Evolutionary conservation across 2,888 invertebrate species (phyloP).

Genomic region (Stegana nigrithorax): DNA sequence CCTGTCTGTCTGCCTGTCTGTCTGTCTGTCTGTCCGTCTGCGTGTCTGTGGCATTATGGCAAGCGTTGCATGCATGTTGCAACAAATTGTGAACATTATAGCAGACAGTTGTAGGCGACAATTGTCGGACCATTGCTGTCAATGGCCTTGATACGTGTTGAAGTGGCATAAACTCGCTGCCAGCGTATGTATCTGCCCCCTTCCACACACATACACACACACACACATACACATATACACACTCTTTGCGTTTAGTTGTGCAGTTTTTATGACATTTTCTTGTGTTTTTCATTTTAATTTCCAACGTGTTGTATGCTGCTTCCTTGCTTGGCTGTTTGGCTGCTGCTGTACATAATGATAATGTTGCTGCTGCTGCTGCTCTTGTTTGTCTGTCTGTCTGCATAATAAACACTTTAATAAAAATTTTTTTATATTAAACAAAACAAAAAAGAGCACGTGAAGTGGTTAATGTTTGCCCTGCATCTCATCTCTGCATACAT

Average conservation of each 20-base stretch:
- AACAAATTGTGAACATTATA: constrained; percentile 34
- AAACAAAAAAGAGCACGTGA: not conserved
- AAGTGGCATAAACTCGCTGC: too few species aligned
- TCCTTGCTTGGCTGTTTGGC: not conserved
- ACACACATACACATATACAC: not conserved
- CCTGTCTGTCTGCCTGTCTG: too few species aligned
- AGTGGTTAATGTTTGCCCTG: too few species aligned
- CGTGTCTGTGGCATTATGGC: constrained; percentile 34
- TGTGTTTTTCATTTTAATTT: not conserved
- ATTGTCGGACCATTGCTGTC: not conserved
- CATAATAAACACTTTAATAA: constrained; percentile 21
- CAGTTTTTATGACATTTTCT: not conserved
- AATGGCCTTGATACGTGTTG: not conserved
- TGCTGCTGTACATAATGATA: not conserved
- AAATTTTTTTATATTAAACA: constrained; percentile 1
- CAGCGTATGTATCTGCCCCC: too few species aligned
- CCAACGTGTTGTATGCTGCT: not conserved
- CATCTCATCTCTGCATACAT: too few species aligned
- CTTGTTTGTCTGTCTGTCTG: not conserved
- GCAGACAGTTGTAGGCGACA: too few species aligned
- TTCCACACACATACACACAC: not conserved
- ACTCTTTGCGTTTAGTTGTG: constrained; percentile 8
- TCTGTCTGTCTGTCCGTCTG: too few species aligned
- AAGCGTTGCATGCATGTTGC: constrained; percentile 21
- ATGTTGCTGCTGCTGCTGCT: not conserved